Base-by-base conservation (phyloP, 2,113 vertebrate genomes). In the Acanthochromis polyacanthus region DNA sequence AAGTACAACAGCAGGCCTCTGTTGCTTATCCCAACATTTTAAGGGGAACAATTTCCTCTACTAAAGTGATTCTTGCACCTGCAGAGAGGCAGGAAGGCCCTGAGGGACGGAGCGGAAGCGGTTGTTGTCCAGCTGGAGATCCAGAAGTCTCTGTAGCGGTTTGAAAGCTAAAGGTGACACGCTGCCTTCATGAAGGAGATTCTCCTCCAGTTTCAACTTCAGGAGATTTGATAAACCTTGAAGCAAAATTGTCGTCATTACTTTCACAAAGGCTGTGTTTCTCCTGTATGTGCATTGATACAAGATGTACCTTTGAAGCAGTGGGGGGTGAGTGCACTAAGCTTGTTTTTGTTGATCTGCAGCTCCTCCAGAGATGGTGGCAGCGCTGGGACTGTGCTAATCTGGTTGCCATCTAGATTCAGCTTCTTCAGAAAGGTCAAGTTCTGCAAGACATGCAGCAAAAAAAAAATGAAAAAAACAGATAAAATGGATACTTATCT, bases 311-410 rank as follows among this genome's bases (percentile, higher is more conserved):
- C 95, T 87, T 19, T 79, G 67, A 96, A 95, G 78, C 81, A 94
- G 66, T 89, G 74, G 30, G 52, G 62, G 5, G 86, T 81, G 25
- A 96, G 87, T 2, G 90, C 55, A 40, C 50, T 81, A 9, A 96
- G 89, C 56, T 89, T 84, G 86, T 96, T 96, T 72, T 84, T 84
- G 15, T 93, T 96, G 11, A 96, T 71, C 56, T 92, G 95, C 25
- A 96, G 92, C 69, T 96, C 93, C 75, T 95, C 88, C 38, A 96
- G 82, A 45, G 95, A 95, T 6, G 76, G 0, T 0, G 95, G 95
- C 61, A 96, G 90, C 0, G 30, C 64, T 1, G 95, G 95, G 79
- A 95, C 76, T 14, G 71, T 64, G 43, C 91, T 89, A 2, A 96
- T 88, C 2, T 17, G 86, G 87, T 96, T 96, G 51, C 86, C 91